Conservation (phyloP, 2,888 invertebrate species). For the Drosophila mercatorum region DNA sequence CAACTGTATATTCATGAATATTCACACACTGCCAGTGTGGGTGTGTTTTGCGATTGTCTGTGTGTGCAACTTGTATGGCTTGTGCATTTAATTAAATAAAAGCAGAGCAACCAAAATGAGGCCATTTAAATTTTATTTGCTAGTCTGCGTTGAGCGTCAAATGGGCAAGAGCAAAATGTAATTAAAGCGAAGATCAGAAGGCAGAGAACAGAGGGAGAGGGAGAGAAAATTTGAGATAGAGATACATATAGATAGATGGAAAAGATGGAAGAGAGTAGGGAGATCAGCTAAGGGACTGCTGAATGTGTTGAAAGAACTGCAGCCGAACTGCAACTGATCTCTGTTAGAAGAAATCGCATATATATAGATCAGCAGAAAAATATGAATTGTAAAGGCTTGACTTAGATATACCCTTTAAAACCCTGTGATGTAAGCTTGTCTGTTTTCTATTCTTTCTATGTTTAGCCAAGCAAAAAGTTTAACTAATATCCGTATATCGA, state of each 20-base stretch:
- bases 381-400: not conserved
- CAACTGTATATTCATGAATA: conserved; percentile 32
- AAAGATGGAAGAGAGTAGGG: not conserved
- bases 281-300: not conserved
- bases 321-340: not conserved
- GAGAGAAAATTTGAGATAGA: too few relatives aligned
- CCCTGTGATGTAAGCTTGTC: not conserved
- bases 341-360: not conserved
- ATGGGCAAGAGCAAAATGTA: conserved; percentile 13
- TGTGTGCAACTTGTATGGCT: conserved; percentile 27
- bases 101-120: conserved; percentile 8
- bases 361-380: not conserved
- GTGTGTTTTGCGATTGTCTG: not conserved
- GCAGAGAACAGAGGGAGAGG: too few relatives aligned
- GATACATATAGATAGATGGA: too few relatives aligned
- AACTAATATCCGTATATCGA: not conserved
- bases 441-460: not conserved
- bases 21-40: not conserved
- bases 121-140: conserved; percentile 27
- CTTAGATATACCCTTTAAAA: not conserved
- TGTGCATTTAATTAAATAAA: conserved; percentile 48
- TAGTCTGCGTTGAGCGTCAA: not conserved
- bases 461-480: not conserved
- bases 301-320: not conserved
- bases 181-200: conserved; percentile 15